Percentiles rank a stretch among this genome's conserved stretches.
These are phyloP conservation scores for Habrosyne pyritoides DNA, from an alignment of 2,888 invertebrate genomes.

Conservation along the genomic window DNA sequence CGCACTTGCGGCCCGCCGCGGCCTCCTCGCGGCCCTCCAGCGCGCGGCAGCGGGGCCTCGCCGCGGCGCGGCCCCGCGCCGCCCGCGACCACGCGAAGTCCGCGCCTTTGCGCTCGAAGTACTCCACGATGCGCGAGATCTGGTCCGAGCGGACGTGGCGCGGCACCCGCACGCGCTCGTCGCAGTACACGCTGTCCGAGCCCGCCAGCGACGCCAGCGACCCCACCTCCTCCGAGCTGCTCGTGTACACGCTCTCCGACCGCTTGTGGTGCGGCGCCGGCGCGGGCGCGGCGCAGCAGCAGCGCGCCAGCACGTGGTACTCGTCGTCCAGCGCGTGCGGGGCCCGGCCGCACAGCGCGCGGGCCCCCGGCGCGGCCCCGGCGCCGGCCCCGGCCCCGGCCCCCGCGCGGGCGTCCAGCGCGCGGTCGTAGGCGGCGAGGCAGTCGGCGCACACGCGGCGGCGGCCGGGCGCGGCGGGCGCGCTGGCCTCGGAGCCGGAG, in stretches of 20 bases:
- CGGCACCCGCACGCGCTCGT: constrained; percentile 80
- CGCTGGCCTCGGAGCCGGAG: constrained; percentile 33
- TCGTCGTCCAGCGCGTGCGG: constrained; percentile 81
- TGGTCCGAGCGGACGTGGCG: constrained; percentile 85
- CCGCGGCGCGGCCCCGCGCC: constrained; percentile 40
- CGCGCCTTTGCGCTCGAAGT: constrained; percentile 91
- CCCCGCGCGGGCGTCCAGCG: constrained; percentile 39
- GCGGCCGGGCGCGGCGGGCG: constrained; percentile 29
- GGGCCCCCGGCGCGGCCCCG: constrained; percentile 75
- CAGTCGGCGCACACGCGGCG: constrained; percentile 48
- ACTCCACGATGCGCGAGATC: constrained; percentile 93
- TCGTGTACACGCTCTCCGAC: constrained; percentile 92
- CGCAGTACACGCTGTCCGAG: constrained; percentile 88
- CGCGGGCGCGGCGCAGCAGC: constrained; percentile 68
- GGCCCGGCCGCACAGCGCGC: constrained; percentile 59
- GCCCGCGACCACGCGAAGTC: constrained; percentile 78
- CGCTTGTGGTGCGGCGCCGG: constrained; percentile 74
- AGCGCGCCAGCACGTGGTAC: constrained; percentile 62
- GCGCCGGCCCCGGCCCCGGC: constrained; percentile 17
- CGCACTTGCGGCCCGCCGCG: constrained; percentile 65
- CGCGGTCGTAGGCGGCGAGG: constrained; percentile 58
- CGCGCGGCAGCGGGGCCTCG: constrained; percentile 12
- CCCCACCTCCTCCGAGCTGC: constrained; percentile 93
- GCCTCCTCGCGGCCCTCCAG: constrained; percentile 25
- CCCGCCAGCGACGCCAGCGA: constrained; percentile 85